phyloP scores from a whole-genome alignment of 2,113 vertebrate species.

The Campylorhamphus procurvoides region DNA sequence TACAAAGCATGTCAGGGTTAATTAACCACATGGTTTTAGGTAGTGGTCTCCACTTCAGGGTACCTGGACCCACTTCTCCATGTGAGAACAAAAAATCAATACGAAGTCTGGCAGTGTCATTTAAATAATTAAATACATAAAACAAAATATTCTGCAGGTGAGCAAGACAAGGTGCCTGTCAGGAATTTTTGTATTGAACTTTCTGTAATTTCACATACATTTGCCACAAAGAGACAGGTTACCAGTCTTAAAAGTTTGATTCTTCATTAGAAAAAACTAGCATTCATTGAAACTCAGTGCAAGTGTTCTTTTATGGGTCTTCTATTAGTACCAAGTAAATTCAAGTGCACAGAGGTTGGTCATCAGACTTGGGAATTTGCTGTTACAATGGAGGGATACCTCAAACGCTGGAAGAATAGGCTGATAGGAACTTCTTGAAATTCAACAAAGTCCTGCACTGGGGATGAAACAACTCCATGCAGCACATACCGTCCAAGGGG shows the following conservation, averaged over 20 bases:
- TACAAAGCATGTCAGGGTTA: background rate
- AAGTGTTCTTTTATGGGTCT: background rate
- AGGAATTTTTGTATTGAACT: background rate
- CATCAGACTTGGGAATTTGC: background rate
- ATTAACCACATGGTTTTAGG: background rate
- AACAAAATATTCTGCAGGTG: background rate
- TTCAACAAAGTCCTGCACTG: background rate
- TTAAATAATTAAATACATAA: background rate
- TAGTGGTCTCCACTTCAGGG: background rate
- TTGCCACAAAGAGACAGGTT: background rate
- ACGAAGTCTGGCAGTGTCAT: background rate
- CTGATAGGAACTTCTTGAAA: background rate
- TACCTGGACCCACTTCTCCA: background rate
- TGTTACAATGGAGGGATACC: background rate
- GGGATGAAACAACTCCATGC: background rate
- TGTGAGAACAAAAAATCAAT: background rate
- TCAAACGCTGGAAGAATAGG: background rate
- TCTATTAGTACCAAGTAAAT: background rate
- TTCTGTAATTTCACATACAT: background rate
- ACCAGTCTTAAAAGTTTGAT: background rate
- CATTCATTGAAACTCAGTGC: background rate
- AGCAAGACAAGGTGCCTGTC: background rate
- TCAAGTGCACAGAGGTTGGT: background rate
- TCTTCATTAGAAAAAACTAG: background rate
- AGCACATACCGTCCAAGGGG: background rate